Percentiles rank a stretch among this genome's conserved stretches.
These are phyloP conservation scores for Puffinus mauretanicus DNA, from an alignment of 2,113 vertebrate species.

Conservation along the genomic window DNA sequence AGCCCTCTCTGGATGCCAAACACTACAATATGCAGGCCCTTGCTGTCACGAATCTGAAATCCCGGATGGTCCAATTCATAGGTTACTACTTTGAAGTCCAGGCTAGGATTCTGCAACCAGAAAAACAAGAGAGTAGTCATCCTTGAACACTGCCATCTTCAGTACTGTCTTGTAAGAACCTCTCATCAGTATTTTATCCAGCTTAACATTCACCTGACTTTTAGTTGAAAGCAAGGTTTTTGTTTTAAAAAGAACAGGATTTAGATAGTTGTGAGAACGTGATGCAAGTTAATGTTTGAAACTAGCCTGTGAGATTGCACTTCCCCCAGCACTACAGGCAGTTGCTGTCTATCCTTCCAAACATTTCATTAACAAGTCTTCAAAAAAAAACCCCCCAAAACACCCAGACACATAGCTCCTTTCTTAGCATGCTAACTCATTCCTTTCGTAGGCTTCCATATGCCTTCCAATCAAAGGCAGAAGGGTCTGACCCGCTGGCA, in stretches of 20 bases:
- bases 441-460: background rate
- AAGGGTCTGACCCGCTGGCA: background rate
- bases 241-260: background rate
- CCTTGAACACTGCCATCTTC: background rate
- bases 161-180: background rate
- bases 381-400: background rate
- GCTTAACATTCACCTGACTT: background rate
- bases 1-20: constrained; percentile 94
- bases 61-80: constrained; percentile 96
- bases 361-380: background rate
- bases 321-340: background rate
- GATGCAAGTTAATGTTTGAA: background rate
- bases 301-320: background rate
- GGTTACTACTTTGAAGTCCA: constrained; percentile 99
- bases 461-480: background rate
- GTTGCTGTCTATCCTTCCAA: background rate
- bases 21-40: constrained; percentile 96
- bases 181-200: background rate
- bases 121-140: background rate
- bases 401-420: background rate
- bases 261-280: background rate
- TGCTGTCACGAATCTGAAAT: constrained; percentile 95
- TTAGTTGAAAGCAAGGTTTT: background rate
- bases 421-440: background rate
- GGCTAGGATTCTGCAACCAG: constrained; percentile 85